phyloP scores from a whole-genome alignment of 2,797 vertebrate species.

The Synaphobranchus kaupii region DNA sequence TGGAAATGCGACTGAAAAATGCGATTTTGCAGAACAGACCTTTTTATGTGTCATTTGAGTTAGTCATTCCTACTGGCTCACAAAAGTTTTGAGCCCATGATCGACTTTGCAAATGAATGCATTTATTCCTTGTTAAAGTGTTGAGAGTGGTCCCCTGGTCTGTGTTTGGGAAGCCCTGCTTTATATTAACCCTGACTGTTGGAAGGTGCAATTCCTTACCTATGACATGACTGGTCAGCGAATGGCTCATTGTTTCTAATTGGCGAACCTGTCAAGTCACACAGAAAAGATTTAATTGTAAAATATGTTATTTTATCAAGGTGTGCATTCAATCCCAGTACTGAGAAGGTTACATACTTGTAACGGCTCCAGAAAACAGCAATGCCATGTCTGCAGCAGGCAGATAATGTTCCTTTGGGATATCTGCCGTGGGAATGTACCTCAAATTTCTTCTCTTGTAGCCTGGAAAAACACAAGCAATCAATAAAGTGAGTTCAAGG shows the following conservation, averaged over 20 bases:
- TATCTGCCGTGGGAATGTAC: neutral
- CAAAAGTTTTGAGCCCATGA: neutral
- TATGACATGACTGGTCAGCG: conserved; percentile 46
- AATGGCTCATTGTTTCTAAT: conserved; percentile 53
- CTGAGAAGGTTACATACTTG: conserved; percentile 61
- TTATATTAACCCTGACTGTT: neutral
- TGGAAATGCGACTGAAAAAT: no score
- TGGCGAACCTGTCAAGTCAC: conserved; percentile 62
- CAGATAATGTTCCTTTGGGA: conserved; percentile 9
- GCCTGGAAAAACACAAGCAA: conserved; percentile 50
- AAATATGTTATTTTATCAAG: neutral
- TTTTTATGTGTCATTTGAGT: neutral
- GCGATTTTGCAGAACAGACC: neutral
- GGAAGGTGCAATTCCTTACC: conserved; percentile 47
- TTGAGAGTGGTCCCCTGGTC: neutral
- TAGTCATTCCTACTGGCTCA: neutral
- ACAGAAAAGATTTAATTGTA: conserved; percentile 1
- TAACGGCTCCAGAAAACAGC: conserved; percentile 71
- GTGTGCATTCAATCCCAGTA: neutral
- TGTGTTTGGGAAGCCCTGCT: neutral
- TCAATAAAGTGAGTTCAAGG: neutral
- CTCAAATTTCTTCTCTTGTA: conserved; percentile 1
- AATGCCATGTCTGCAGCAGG: conserved; percentile 59
- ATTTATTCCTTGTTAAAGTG: neutral
- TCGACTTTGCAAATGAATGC: neutral